phyloP scores from a whole-genome alignment of 2,888 invertebrate species.

The Choreutis nemorana region DNA sequence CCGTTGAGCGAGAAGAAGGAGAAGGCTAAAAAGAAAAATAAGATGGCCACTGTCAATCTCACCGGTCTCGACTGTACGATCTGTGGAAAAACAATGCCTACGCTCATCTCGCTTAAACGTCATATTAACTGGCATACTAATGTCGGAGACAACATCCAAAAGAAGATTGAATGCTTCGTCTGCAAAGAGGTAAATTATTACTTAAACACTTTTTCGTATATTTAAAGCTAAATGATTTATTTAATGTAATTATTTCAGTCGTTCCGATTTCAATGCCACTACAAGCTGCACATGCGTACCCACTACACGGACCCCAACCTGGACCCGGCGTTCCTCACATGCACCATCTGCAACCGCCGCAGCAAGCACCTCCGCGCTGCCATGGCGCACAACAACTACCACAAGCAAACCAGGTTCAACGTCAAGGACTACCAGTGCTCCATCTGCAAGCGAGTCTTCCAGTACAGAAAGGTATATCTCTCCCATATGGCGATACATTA shows the following conservation, averaged over 20 bases:
- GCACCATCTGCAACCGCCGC: constrained; percentile 45
- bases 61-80: constrained; percentile 50
- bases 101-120: constrained; percentile 45
- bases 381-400: constrained; percentile 52
- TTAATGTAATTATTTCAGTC: constrained; percentile 30
- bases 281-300: constrained; percentile 49
- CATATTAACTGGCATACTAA: constrained; percentile 56
- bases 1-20: constrained; percentile 22
- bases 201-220: neutral
- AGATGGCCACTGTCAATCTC: too few species aligned
- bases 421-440: constrained; percentile 57
- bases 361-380: constrained; percentile 58
- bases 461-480: constrained; percentile 44
- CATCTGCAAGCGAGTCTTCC: constrained; percentile 54
- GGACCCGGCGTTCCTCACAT: constrained; percentile 46
- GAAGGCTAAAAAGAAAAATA: too few species aligned
- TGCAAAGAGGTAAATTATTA: constrained; percentile 44
- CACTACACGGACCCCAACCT: constrained; percentile 47
- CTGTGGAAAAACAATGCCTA: constrained; percentile 51
- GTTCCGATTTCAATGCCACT: constrained; percentile 52
- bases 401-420: constrained; percentile 56
- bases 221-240: too few species aligned
- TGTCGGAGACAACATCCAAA: constrained; percentile 42
- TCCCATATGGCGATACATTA: constrained; percentile 57
- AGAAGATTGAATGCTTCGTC: constrained; percentile 44